Base-by-base conservation (phyloP, 2,888 invertebrate genomes). In the Lucinisca nassula region DNA sequence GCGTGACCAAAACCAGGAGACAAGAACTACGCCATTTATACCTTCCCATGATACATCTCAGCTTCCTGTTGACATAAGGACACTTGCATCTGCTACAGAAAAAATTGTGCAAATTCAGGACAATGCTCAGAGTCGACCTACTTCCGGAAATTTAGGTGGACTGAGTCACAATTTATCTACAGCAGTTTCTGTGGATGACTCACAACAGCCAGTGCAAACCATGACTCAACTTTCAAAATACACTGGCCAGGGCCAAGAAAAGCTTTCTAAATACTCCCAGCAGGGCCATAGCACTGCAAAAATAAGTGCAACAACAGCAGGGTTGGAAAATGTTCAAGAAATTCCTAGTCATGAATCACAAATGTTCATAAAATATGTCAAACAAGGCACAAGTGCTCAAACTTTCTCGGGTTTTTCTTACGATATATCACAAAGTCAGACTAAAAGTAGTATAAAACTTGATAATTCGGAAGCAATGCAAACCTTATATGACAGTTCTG, bases 1-100 rank as follows among this genome's bases (percentile, higher is more conserved):
- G 80, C 77, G 77, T 75, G 78, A 74, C 70, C 87, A 80, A 49
- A 24, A 40, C 14, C 74, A 79, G 83, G 83, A 84, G 77, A 61
- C 70, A 70, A 77, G 38, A 45, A 78, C 73, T 37, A 37, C 82
- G 45, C 55, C 79, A 81, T 67, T 67, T 67, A 35, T 4, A 67
- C 32, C 35, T 14, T 35, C 67, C 35, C 35, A 67, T 6, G 35
- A 67, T 35, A 24, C 67, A 67, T 35, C 67, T 6, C 67, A 67
- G 24, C 67, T 67, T 67, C 30, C 67, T 30, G 67, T 30, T 67
- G 67, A 67, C 67, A 67, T 67, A 35, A 67, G 67, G 67, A 67
- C 67, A 67, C 2, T 67, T n/a, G 21, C 67, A 35, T 10, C 30
- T 35, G 35, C 30, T 21, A 67, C 67, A 67, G 67, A 67, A 67